Conservation (phyloP, 2,888 invertebrate species). For the Xestia c-nigrum region DNA sequence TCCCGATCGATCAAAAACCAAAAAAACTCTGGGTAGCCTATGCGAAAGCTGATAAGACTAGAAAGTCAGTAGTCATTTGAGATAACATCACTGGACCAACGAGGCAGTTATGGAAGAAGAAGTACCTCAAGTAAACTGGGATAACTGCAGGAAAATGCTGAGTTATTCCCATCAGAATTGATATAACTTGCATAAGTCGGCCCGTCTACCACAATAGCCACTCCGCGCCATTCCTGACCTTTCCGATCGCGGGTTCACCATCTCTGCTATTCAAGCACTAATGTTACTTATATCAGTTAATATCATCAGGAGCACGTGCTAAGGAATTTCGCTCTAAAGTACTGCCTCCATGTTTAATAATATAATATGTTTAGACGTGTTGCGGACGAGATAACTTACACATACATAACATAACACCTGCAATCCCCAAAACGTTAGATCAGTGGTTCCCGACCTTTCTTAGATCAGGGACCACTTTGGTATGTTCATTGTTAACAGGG, state of each 20-base stretch:
- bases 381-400: background rate
- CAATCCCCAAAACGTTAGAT: background rate
- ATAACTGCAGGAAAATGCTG: background rate
- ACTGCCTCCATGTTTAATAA: background rate
- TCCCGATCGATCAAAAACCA: too few species aligned
- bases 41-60: too few species aligned
- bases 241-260: slow-evolving; percentile 30
- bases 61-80: too few species aligned
- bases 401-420: background rate
- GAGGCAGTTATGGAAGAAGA: background rate
- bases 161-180: background rate
- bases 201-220: background rate
- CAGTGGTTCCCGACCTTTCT: too few species aligned
- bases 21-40: too few species aligned
- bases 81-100: too few species aligned
- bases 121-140: background rate
- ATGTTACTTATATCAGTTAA: slow-evolving; percentile 34
- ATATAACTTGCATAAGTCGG: background rate
- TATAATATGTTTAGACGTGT: background rate
- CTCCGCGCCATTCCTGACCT: slow-evolving; percentile 14
- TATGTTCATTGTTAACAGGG: too few species aligned
- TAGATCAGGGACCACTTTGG: too few species aligned
- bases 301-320: slow-evolving; percentile 25
- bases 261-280: slow-evolving; percentile 30
- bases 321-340: slow-evolving; percentile 1